Evolutionary conservation across 2,888 invertebrate species (phyloP).

Genomic region (Arrhopalites spinosus): DNA sequence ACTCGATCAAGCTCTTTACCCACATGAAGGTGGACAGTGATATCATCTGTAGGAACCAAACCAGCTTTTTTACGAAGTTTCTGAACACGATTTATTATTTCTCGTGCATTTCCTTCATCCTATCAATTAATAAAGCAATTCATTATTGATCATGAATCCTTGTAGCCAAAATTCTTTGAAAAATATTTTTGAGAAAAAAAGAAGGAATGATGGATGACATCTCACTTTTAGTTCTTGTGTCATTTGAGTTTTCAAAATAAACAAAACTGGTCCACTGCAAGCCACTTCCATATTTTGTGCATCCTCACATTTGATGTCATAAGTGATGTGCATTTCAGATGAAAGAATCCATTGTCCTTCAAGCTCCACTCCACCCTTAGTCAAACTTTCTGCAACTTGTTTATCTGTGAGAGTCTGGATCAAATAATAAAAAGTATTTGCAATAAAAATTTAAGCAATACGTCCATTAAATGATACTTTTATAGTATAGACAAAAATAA

Average conservation of each 20-base stretch:
- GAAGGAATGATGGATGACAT: not conserved
- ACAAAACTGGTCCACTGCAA: conserved; percentile 61
- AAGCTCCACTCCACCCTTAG: conserved; percentile 73
- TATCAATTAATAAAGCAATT: conserved; percentile 70
- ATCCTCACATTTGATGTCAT: conserved; percentile 57
- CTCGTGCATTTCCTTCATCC: conserved; percentile 93
- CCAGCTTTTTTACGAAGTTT: conserved; percentile 94
- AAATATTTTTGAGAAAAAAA: conserved; percentile 3
- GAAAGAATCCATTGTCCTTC: conserved; percentile 68
- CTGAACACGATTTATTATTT: conserved; percentile 94
- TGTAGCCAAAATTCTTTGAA: too few relatives aligned
- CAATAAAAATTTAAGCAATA: not conserved
- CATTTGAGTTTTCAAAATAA: conserved; percentile 79
- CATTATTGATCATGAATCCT: not conserved
- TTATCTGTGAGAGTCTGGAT: conserved; percentile 69
- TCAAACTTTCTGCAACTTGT: conserved; percentile 73
- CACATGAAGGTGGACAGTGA: conserved; percentile 78
- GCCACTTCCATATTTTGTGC: conserved; percentile 48
- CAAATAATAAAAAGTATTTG: not conserved
- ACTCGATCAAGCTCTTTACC: conserved; percentile 59
- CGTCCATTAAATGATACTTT: not conserved
- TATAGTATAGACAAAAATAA: conserved; percentile 13
- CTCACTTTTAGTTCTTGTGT: conserved; percentile 81
- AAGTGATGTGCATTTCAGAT: conserved; percentile 61
- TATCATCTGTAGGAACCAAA: conserved; percentile 87